These are phyloP conservation scores for Paguma larvata DNA, from an alignment of 2,797 vertebrate species.

Conservation along the genomic window DNA sequence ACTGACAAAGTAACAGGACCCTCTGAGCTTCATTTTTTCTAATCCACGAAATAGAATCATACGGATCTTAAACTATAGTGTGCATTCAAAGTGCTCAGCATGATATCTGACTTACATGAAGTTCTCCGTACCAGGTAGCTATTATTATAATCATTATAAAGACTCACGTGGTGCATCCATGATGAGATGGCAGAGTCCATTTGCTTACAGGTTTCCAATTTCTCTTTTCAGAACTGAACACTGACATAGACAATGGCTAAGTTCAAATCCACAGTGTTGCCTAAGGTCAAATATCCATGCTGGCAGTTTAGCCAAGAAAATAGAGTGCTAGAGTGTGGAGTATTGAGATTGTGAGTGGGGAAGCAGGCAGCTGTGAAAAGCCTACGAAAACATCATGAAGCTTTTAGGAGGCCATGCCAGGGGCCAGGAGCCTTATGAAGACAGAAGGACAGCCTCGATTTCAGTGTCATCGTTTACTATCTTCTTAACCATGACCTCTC, in stretches of 20 bases:
- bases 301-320: neutral
- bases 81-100: neutral
- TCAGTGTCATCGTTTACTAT: neutral
- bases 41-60: neutral
- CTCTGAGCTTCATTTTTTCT: neutral
- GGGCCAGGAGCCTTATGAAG: neutral
- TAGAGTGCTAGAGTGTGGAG: neutral
- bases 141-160: constrained; percentile 29
- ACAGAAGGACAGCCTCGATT: neutral
- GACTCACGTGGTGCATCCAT: neutral
- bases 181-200: neutral
- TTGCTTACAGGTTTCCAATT: neutral
- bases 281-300: neutral
- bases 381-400: neutral
- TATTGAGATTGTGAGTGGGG: neutral
- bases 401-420: neutral
- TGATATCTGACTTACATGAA: neutral
- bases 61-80: neutral
- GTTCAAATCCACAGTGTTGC: neutral
- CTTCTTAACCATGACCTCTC: constrained; percentile 4
- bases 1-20: neutral
- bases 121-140: neutral
- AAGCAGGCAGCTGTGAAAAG: neutral
- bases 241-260: neutral
- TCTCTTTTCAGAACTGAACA: constrained; percentile 33